Evolutionary conservation across 2,888 invertebrate species (phyloP).

Genomic region (Megastigmus dorsalis): DNA sequence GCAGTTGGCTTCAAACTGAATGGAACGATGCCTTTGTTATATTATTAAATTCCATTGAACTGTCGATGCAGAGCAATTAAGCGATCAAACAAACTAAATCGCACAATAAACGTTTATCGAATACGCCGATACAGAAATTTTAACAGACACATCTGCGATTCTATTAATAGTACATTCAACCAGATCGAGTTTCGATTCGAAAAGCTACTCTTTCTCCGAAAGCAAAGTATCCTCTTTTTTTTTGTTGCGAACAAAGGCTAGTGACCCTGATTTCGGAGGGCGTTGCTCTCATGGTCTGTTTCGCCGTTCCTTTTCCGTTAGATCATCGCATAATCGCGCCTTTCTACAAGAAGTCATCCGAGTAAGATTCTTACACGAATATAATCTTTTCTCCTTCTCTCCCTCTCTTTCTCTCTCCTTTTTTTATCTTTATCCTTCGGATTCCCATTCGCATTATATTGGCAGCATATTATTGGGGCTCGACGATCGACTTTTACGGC

Average conservation of each 20-base stretch:
- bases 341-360: conserved; percentile 41
- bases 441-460: conserved; percentile 10
- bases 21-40: no score
- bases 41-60: no score
- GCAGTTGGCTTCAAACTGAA: no score
- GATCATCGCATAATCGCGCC: conserved; percentile 61
- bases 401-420: conserved; percentile 11
- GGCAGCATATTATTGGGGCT: conserved; percentile 9
- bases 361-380: conserved; percentile 13
- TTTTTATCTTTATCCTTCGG: no score
- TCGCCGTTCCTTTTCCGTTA: conserved; percentile 69
- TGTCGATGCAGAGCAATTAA: no score
- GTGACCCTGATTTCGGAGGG: conserved; percentile 73
- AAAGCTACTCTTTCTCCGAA: conserved; percentile 22
- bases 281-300: conserved; percentile 71
- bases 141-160: no score
- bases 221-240: conserved; percentile 22
- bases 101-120: no score
- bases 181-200: conserved; percentile 1
- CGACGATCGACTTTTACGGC: conserved; percentile 29
- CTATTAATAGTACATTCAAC: no score
- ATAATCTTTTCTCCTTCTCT: neutral
- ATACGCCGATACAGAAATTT: no score
- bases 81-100: no score
- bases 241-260: conserved; percentile 65